These are phyloP conservation scores for Cydia amplana DNA, from an alignment of 1,140 invertebrate species.

Conservation along the genomic window DNA sequence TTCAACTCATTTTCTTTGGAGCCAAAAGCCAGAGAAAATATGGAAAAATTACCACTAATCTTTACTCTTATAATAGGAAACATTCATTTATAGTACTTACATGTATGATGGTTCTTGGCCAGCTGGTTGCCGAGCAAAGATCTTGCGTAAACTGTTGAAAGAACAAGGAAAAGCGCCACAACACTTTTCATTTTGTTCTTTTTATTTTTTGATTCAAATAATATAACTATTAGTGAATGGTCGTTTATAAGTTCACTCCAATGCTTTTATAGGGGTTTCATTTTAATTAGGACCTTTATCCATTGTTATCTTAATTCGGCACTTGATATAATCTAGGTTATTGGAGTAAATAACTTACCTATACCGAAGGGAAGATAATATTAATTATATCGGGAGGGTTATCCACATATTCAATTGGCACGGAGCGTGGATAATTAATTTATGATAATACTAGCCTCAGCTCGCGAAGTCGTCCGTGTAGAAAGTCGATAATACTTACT, in stretches of 20 bases:
- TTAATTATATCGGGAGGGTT: not conserved
- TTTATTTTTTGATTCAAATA: not conserved
- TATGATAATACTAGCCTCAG: not conserved
- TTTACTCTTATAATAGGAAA: not conserved
- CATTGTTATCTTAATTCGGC: constrained; percentile 3
- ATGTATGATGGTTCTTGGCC: constrained; percentile 12
- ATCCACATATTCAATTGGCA: not conserved
- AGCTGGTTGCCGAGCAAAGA: constrained; percentile 18
- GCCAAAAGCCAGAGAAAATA: no score
- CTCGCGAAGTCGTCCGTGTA: no score
- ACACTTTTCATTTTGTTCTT: constrained; percentile 31
- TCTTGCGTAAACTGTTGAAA: constrained; percentile 22
- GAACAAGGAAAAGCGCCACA: constrained; percentile 1
- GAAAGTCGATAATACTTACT: no score
- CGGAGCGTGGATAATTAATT: constrained; percentile 1
- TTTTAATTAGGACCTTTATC: constrained; percentile 23
- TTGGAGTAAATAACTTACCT: not conserved
- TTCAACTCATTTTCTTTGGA: no score
- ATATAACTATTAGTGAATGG: not conserved
- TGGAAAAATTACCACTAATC: no score
- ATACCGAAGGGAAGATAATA: not conserved
- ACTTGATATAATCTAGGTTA: constrained; percentile 16
- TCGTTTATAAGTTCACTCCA: not conserved
- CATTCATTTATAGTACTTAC: not conserved
- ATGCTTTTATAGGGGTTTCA: constrained; percentile 10